Conservation (phyloP, 1,140 invertebrate species). For the Caenorhabditis latens region DNA sequence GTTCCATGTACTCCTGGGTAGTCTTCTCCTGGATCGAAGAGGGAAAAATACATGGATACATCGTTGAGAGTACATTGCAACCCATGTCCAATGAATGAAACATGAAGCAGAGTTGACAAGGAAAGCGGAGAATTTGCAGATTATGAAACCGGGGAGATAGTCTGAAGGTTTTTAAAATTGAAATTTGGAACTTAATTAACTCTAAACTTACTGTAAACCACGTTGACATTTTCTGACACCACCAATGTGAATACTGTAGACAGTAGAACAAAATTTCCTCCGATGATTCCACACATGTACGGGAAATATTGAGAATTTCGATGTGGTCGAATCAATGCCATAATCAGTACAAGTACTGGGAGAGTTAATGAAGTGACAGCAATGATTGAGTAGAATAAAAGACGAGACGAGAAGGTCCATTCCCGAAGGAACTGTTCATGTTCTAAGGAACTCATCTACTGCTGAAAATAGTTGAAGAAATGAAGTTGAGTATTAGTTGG, state of each 20-base stretch:
- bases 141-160: constrained; percentile 14
- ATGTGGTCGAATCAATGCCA: constrained; percentile 25
- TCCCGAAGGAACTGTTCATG: constrained; percentile 36
- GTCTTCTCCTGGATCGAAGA: constrained; percentile 14
- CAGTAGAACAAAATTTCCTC: constrained; percentile 12
- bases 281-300: constrained; percentile 40
- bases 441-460: neutral
- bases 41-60: constrained; percentile 40
- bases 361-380: constrained; percentile 36
- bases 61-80: constrained; percentile 38
- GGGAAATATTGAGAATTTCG: constrained; percentile 30
- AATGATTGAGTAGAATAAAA: constrained; percentile 41
- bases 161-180: neutral
- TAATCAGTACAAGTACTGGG: constrained; percentile 1
- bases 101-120: constrained; percentile 25
- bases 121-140: constrained; percentile 19
- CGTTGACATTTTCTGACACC: constrained; percentile 2
- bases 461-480: neutral
- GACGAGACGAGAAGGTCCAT: constrained; percentile 23
- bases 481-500: neutral
- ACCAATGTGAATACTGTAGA: constrained; percentile 20
- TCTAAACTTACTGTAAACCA: constrained; percentile 32
- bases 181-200: neutral
- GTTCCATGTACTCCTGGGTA: constrained; percentile 15
- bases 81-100: constrained; percentile 47